Evolutionary conservation across 2,113 vertebrate genomes (phyloP), one percentile per base, ranked within the genome.

Genomic region (Cathartes aura): DNA sequence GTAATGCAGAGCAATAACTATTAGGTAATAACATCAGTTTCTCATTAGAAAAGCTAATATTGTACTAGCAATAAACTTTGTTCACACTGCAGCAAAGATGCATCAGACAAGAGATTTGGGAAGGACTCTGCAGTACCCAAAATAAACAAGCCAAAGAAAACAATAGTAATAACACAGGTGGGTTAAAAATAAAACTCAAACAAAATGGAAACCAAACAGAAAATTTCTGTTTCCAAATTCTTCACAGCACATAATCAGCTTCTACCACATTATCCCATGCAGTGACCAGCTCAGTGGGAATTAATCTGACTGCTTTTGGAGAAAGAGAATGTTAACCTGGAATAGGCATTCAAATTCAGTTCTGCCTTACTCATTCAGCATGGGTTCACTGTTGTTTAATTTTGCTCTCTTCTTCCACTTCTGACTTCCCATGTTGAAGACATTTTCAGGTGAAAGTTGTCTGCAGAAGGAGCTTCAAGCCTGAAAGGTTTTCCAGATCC

Each of bases 31-130:
- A 96, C 5, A 2, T 85, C 75, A 81, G 72, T 68, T 92, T 96
- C 92, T 97, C 92, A 98, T 98, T 97, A 97, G 97, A 97, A 97
- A 97, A 94, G 47, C 95, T 96, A 97, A 96, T 96, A 95, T 91
- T 94, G 81, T 94, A 59, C 93, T 84, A 93, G 90, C 74, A 94
- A 95, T 97, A 97, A 98, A 97, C 75, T 89, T 96, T 66, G 89
- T 40, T 58, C 40, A 80, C 32, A 24, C 71, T 83, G 60, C 70
- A 91, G 82, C 47, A 90, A 95, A 96, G 60, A 92, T 68, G 32
- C 50, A 86, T 94, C 71, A 64, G 66, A 93, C 29, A 50, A 24
- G 58, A 48, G 12, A 56, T 60, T 58, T 91, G 56, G 40, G 78
- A 91, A 93, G 56, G 52, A 67, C 58, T 79, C 58, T 60, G 36